Evolutionary conservation across 2,113 vertebrate species (phyloP).

Genomic region (Caracal caracal): DNA sequence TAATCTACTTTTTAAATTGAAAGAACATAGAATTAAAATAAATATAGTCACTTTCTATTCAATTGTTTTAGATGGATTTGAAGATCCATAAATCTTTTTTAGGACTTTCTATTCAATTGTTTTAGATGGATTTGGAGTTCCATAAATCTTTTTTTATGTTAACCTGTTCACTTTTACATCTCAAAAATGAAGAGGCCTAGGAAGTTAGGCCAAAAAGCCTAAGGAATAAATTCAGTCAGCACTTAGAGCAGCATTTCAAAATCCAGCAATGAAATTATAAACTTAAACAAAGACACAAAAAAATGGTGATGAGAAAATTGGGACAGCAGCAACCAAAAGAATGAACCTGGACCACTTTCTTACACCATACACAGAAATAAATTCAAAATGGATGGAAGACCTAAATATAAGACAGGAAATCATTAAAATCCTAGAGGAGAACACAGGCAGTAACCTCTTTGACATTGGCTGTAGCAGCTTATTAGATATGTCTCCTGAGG

Average conservation of each 20-base stretch:
- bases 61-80: not conserved
- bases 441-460: too few species aligned
- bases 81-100: not conserved
- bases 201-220: not conserved
- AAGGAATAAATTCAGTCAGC: not conserved
- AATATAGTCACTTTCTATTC: not conserved
- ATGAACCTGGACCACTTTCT: too few species aligned
- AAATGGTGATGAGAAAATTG: too few species aligned
- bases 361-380: too few species aligned
- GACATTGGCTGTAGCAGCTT: too few species aligned
- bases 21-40: not conserved
- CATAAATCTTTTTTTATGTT: not conserved
- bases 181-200: not conserved
- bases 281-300: not conserved
- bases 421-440: too few species aligned
- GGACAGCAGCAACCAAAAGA: not conserved
- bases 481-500: too few species aligned
- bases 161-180: not conserved
- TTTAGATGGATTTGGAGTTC: not conserved
- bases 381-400: too few species aligned
- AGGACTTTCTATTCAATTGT: not conserved
- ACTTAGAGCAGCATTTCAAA: not conserved
- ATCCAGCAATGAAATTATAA: not conserved
- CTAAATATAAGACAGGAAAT: too few species aligned
- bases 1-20: not conserved